A percentile compares a stretch with the other conserved stretches of the same genome.
Evolutionary conservation across 2,888 invertebrate species (phyloP).

Genomic region (Sinodicranocentrus sp.): DNA sequence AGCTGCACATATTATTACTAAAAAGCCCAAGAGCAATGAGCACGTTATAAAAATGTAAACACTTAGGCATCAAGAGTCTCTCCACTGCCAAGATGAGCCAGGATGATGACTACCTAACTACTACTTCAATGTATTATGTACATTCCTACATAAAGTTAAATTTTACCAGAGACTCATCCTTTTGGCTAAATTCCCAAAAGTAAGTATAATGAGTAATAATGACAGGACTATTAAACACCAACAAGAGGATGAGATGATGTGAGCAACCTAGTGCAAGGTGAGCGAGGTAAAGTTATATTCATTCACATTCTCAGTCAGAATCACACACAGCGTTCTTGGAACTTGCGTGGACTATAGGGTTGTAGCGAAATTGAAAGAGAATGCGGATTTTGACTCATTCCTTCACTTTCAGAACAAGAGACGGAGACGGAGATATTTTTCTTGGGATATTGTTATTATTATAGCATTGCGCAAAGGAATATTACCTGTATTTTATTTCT

Average conservation of each 20-base stretch:
- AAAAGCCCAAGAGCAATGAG: slow-evolving; percentile 4
- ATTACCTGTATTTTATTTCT: too few relatives aligned
- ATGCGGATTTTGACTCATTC: slow-evolving; percentile 38
- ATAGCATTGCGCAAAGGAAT: too few relatives aligned
- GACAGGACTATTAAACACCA: slow-evolving; percentile 40
- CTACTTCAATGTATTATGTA: too few relatives aligned
- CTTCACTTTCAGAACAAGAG: background rate
- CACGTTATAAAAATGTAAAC: slow-evolving; percentile 55
- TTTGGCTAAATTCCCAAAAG: slow-evolving; percentile 57
- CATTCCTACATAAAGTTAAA: too few relatives aligned
- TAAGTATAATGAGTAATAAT: slow-evolving; percentile 63
- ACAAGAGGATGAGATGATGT: slow-evolving; percentile 23
- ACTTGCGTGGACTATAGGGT: background rate
- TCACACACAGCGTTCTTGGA: slow-evolving; percentile 18
- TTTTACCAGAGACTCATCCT: slow-evolving; percentile 26
- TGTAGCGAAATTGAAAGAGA: slow-evolving; percentile 25
- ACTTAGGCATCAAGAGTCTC: slow-evolving; percentile 33
- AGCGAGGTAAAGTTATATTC: slow-evolving; percentile 18
- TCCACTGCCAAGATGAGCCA: background rate
- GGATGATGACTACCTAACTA: slow-evolving; percentile 18
- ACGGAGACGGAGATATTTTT: background rate
- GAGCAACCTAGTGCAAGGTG: slow-evolving; percentile 61
- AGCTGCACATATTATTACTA: background rate
- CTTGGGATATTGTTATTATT: background rate
- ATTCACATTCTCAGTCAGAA: slow-evolving; percentile 2